Evolutionary conservation across 1,140 invertebrate species (phyloP).

Genomic region (Euwallacea similis): DNA sequence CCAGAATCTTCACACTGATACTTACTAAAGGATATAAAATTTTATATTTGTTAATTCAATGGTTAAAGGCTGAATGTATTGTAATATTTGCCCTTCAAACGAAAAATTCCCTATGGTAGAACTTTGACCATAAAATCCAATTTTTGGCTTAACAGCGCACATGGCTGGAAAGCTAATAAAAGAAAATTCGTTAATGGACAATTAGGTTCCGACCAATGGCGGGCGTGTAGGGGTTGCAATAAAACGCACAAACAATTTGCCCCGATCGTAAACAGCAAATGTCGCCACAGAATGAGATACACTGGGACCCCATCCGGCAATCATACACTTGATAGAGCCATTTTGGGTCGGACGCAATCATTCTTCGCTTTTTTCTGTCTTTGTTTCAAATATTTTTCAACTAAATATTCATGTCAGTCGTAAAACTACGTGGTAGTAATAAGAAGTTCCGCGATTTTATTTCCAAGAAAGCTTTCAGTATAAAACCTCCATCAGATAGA

Average conservation of each 20-base stretch:
- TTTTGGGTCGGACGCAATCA: background rate
- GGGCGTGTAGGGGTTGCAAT: constrained; percentile 11
- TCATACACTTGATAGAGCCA: constrained; percentile 19
- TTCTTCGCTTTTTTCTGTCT: background rate
- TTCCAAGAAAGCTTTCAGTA: no score
- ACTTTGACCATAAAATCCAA: constrained; percentile 17
- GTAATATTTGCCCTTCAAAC: no score
- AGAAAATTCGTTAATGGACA: constrained; percentile 16
- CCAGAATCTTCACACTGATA: no score
- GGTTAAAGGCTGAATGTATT: no score
- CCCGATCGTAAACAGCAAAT: constrained; percentile 17
- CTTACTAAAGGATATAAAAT: no score
- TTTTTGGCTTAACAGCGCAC: constrained; percentile 7
- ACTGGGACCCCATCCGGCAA: constrained; percentile 1
- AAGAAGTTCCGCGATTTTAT: no score
- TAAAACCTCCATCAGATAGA: no score
- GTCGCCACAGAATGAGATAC: constrained; percentile 8
- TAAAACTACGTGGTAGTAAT: no score
- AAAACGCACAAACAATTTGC: constrained; percentile 25
- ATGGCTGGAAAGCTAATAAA: constrained; percentile 6
- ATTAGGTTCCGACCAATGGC: constrained; percentile 14
- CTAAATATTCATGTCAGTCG: no score
- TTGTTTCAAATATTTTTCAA: background rate
- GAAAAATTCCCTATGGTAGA: constrained; percentile 1
- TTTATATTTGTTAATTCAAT: no score